Percentiles rank a stretch among this genome's conserved stretches.
These are phyloP conservation scores for Cheilinus undulatus DNA, from an alignment of 2,113 vertebrate species.

Conservation along the genomic window DNA sequence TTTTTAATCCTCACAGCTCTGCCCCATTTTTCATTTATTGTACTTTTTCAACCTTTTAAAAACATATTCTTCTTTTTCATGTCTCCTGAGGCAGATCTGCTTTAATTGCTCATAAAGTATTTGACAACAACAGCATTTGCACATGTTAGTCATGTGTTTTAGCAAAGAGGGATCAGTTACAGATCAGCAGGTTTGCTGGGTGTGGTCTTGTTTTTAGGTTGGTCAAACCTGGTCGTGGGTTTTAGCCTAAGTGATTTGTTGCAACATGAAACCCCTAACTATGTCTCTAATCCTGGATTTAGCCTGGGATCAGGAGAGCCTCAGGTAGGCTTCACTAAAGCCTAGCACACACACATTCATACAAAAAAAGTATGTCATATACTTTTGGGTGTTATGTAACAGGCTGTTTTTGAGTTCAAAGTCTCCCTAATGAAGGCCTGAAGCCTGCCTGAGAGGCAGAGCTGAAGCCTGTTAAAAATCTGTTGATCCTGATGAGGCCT, in stretches of 20 bases:
- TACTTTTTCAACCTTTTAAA: background rate
- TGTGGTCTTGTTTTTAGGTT: conserved; percentile 35
- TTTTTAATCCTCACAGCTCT: conserved; percentile 5
- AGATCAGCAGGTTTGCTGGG: conserved; percentile 26
- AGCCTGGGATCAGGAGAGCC: conserved; percentile 54
- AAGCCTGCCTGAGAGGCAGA: conserved; percentile 22
- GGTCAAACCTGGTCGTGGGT: conserved; percentile 19
- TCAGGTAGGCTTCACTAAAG: conserved; percentile 59
- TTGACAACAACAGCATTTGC: background rate
- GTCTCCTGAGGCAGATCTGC: background rate
- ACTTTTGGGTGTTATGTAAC: conserved; percentile 68
- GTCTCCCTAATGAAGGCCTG: conserved; percentile 28
- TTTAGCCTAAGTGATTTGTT: conserved; percentile 47
- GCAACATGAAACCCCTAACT: conserved; percentile 59
- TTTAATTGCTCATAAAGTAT: background rate
- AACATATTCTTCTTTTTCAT: background rate
- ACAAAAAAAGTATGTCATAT: conserved; percentile 62
- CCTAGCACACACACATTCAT: conserved; percentile 14
- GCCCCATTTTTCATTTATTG: background rate
- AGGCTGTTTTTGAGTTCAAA: conserved; percentile 59
- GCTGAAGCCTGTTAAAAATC: conserved; percentile 16
- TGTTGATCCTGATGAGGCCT: conserved; percentile 2
- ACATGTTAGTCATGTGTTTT: conserved; percentile 5
- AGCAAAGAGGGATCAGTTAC: background rate
- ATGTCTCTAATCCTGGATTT: conserved; percentile 68